phyloP scores from a whole-genome alignment of 2,113 vertebrate genomes.

The Seriola quinqueradiata region DNA sequence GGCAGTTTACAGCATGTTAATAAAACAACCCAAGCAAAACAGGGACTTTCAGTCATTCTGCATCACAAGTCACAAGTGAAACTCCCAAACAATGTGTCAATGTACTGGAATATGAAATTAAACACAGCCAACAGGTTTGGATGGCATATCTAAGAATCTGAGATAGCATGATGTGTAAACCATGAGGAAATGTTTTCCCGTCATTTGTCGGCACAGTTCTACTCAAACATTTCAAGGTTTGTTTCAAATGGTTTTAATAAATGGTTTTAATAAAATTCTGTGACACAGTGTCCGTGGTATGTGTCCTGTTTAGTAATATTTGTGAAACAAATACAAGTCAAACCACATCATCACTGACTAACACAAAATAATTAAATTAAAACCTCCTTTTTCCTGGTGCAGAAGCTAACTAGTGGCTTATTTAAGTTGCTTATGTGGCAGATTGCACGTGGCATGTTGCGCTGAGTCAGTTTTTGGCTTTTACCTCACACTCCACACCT shows the following conservation, averaged over 20 bases:
- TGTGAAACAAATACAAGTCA: not conserved
- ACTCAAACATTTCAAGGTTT: not conserved
- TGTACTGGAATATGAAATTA: slow-evolving; percentile 35
- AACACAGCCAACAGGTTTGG: slow-evolving; percentile 10
- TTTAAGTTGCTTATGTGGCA: slow-evolving; percentile 35
- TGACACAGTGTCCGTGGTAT: not conserved
- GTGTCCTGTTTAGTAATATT: not conserved
- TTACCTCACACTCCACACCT: slow-evolving; percentile 40
- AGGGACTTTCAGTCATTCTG: slow-evolving; percentile 24
- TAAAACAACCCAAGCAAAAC: slow-evolving; percentile 45
- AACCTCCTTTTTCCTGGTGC: not conserved
- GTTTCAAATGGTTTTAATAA: not conserved
- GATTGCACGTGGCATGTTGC: slow-evolving; percentile 10
- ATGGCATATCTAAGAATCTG: not conserved
- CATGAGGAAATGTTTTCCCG: not conserved
- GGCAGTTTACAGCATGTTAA: slow-evolving; percentile 30
- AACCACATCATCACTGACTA: not conserved
- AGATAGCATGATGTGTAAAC: not conserved
- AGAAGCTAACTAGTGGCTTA: not conserved
- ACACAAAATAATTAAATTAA: not conserved
- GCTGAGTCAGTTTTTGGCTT: slow-evolving; percentile 42
- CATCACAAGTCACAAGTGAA: slow-evolving; percentile 18
- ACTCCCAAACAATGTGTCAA: slow-evolving; percentile 35
- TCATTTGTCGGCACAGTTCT: not conserved
- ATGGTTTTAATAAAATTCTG: not conserved